A percentile compares a stretch with the other conserved stretches of the same genome.
phyloP scores from a whole-genome alignment of 1,140 invertebrate genomes.

The Neodiprion pinetum region DNA sequence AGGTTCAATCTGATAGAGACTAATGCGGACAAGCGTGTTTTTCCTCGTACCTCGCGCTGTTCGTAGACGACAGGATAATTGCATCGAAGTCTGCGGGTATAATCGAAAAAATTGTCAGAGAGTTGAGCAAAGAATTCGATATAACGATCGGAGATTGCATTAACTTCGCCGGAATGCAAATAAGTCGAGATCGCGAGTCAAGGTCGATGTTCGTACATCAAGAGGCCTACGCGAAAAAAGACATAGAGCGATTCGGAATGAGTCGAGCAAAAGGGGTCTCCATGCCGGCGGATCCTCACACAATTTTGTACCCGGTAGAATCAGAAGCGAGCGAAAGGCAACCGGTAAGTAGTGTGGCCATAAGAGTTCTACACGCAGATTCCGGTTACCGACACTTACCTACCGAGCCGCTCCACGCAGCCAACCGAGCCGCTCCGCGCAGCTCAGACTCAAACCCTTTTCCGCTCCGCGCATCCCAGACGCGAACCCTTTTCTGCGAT shows the following conservation, averaged over 20 bases:
- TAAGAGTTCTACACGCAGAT: too few species aligned
- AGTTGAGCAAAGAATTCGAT: background rate
- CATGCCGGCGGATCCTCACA: too few species aligned
- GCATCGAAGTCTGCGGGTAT: background rate
- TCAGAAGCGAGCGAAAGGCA: too few species aligned
- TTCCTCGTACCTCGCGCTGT: background rate
- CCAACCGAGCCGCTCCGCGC: too few species aligned
- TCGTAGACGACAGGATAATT: background rate
- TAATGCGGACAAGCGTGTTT: constrained; percentile 1
- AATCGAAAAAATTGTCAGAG: background rate
- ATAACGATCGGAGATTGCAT: background rate
- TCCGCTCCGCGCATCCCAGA: too few species aligned
- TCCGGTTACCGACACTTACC: too few species aligned
- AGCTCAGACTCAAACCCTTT: too few species aligned
- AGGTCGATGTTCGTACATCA: background rate
- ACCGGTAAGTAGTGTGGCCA: too few species aligned
- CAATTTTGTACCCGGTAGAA: too few species aligned
- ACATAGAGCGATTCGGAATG: background rate
- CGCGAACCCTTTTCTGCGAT: too few species aligned
- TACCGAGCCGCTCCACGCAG: too few species aligned
- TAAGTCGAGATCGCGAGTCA: constrained; percentile 6
- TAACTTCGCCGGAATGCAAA: constrained; percentile 10
- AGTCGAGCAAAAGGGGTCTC: background rate
- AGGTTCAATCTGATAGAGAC: background rate
- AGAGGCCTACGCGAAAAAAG: background rate